These are phyloP conservation scores for Adoxophyes honmai DNA, from an alignment of 1,140 invertebrate genomes.

Conservation along the genomic window DNA sequence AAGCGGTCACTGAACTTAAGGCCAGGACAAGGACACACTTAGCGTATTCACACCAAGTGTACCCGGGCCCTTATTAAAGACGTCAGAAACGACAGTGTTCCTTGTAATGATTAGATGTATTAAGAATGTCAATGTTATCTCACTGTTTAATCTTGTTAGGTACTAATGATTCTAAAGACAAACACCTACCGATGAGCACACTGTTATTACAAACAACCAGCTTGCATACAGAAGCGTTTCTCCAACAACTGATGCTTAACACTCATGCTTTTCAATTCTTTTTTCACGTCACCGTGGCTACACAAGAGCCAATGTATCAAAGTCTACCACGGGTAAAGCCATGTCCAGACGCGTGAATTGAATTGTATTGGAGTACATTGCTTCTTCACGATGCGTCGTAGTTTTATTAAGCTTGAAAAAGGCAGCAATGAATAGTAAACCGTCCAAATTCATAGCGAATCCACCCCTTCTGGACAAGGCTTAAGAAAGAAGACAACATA, in stretches of 20 bases:
- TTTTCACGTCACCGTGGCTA: background rate
- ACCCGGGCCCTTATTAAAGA: too few species aligned
- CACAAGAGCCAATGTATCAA: background rate
- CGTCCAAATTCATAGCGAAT: too few species aligned
- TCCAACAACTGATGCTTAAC: conserved; percentile 11
- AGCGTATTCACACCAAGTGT: too few species aligned
- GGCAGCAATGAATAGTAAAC: too few species aligned
- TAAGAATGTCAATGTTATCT: background rate
- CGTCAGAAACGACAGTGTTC: background rate
- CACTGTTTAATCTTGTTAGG: conserved; percentile 5
- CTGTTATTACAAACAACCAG: conserved; percentile 55
- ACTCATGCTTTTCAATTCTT: conserved; percentile 43
- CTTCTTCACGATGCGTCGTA: too few species aligned
- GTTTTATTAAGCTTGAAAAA: too few species aligned
- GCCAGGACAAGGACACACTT: too few species aligned
- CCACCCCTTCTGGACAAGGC: too few species aligned
- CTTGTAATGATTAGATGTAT: background rate
- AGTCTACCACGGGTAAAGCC: conserved; percentile 16
- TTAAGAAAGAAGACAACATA: too few species aligned
- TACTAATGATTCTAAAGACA: conserved; percentile 16
- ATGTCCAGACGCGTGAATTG: too few species aligned
- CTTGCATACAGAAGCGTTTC: conserved; percentile 36
- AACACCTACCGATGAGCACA: conserved; percentile 39
- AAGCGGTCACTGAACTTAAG: too few species aligned
- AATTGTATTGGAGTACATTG: too few species aligned